Base-by-base conservation (phyloP, 2,888 invertebrate genomes). In the Lepidochrysops patricia region DNA sequence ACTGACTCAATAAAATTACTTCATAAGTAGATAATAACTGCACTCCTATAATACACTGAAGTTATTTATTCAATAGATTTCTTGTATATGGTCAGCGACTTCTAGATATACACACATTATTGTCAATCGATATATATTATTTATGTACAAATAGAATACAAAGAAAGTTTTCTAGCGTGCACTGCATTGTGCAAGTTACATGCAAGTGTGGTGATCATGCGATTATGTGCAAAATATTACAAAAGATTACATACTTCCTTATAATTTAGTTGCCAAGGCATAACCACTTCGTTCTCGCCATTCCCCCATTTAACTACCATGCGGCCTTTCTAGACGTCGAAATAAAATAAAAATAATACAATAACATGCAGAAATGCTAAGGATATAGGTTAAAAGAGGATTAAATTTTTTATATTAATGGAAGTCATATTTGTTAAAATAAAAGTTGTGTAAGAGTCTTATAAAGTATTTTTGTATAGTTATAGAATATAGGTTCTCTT, bases 261-360 rank as follows among this genome's bases (percentile, higher is more conserved):
- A 75, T 73, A 73, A 76, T 84, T 79, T 72, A 89, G 86, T 82
- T 86, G 84, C 84, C 84, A 82, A 84, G 89, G 89, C 87, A 89
- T 82, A 76, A 83, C 76, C 77, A 89, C 88, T 80, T 79, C 81
- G 74, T 77, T 86, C 71, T 87, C 88, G 74, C 84, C 88, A 75
- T 84, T 88, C 79, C 76, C 82, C 89, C 89, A 89, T 73, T 82
- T 89, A 88, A 89, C 89, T 87, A 89, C 84, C 89, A 89, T 89
- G 87, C 89, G 81, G 86, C 89, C 79, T 67, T 73, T 84, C 89
- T 89, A 88, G 82, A 82, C 73, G 79, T 86, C 82, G 75, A 72
- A 85, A 85, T 80, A 77, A 79, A 71, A 79, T 77, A 75, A 76
- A 77, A 76, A 70, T 68, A 79, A 74, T 77, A 80, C 74, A 74